These are phyloP conservation scores for Micoletzkya japonica DNA, from an alignment of 2,888 invertebrate genomes.

Conservation along the genomic window DNA sequence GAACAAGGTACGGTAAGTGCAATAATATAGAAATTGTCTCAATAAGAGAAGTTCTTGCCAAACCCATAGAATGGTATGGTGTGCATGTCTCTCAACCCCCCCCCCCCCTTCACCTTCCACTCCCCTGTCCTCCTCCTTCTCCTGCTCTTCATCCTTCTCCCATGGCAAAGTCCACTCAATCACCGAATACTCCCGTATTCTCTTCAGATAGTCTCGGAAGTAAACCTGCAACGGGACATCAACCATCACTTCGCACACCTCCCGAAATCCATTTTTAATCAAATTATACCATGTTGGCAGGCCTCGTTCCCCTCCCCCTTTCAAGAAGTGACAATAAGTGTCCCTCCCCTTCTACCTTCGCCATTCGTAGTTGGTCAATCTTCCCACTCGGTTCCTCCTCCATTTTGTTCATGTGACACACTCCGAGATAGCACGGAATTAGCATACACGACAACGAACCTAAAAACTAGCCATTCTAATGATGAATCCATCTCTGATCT, in stretches of 20 bases:
- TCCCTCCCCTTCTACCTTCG: no score
- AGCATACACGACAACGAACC: conserved; percentile 50
- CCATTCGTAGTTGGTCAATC: conserved; percentile 38
- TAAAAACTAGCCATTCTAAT: background rate
- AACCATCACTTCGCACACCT: background rate
- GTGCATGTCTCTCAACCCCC: no score
- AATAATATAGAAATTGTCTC: no score
- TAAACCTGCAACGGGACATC: conserved; percentile 37
- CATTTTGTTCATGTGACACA: conserved; percentile 39
- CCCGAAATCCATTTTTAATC: background rate
- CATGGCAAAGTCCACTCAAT: conserved; percentile 45
- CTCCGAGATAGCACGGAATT: conserved; percentile 52
- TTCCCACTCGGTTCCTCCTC: conserved; percentile 31
- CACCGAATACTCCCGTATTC: conserved; percentile 40
- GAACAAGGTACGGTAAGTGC: no score
- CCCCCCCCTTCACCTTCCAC: no score
- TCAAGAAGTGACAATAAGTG: no score
- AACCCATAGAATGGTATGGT: no score
- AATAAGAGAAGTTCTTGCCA: no score
- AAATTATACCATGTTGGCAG: background rate
- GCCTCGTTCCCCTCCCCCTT: background rate
- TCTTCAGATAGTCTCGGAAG: conserved; percentile 47
- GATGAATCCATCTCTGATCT: background rate
- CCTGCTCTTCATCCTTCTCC: conserved; percentile 35
- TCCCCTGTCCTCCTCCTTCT: background rate